A percentile compares a stretch with the other conserved stretches of the same genome.
Evolutionary conservation across 2,888 invertebrate species (phyloP).

Genomic region (Eupithecia dodoneata): DNA sequence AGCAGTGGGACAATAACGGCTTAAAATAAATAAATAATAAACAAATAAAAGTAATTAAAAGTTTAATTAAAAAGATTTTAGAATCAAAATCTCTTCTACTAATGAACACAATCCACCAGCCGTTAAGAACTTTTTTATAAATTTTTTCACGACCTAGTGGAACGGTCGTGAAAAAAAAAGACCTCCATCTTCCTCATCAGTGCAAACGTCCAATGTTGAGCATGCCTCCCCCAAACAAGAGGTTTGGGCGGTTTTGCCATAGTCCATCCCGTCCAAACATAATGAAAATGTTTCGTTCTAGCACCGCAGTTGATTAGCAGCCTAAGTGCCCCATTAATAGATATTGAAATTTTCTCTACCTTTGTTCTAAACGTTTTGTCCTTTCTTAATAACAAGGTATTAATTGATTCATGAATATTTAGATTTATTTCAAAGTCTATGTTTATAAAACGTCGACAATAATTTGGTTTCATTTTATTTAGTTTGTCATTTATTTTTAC

Average conservation of each 20-base stretch:
- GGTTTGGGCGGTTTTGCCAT: not conserved
- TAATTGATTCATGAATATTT: slow-evolving; percentile 37
- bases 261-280: not conserved
- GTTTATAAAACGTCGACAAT: not conserved
- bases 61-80: too few relatives aligned
- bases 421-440: slow-evolving; percentile 25
- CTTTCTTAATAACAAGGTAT: slow-evolving; percentile 18
- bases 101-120: not conserved
- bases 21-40: not conserved
- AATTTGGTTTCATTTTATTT: not conserved
- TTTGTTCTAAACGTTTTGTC: slow-evolving; percentile 26
- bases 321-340: slow-evolving; percentile 9
- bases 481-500: too few relatives aligned
- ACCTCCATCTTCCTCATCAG: not conserved
- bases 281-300: not conserved
- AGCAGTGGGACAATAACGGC: too few relatives aligned
- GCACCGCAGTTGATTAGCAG: not conserved
- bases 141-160: too few relatives aligned
- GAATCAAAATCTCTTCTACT: not conserved
- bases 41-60: not conserved
- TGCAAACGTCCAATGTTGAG: not conserved
- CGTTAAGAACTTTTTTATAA: too few relatives aligned
- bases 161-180: too few relatives aligned
- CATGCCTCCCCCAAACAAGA: not conserved
- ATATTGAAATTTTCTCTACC: slow-evolving; percentile 16